Evolutionary conservation across 2,888 invertebrate genomes (phyloP).

Genomic region (Diabrotica balteata): DNA sequence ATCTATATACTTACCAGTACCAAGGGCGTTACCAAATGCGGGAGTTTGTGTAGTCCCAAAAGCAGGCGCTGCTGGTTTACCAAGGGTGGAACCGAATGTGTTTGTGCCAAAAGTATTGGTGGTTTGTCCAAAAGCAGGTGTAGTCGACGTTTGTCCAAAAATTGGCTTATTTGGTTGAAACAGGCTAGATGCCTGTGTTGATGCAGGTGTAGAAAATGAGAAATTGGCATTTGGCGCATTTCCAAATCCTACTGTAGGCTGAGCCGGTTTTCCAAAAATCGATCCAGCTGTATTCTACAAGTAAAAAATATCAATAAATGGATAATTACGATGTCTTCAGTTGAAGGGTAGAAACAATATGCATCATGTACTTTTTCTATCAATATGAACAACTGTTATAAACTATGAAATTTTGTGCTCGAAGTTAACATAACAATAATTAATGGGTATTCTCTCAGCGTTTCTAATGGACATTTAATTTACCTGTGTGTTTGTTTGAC

Average conservation of each 20-base stretch:
- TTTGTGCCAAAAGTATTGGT: conserved; percentile 40
- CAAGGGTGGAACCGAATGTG: conserved; percentile 48
- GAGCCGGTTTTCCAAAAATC: conserved; percentile 60
- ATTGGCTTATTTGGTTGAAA: conserved; percentile 51
- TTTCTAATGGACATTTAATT: not conserved
- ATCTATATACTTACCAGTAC: conserved; percentile 26
- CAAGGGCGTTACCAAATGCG: conserved; percentile 41
- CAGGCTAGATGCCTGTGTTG: conserved; percentile 45
- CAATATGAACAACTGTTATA: too few relatives aligned
- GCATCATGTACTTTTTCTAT: too few relatives aligned
- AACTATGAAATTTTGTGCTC: too few relatives aligned
- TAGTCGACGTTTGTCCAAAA: conserved; percentile 46
- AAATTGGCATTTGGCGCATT: conserved; percentile 56
- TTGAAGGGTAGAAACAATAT: too few relatives aligned
- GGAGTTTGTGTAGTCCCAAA: conserved; percentile 45
- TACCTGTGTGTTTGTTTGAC: conserved; percentile 49
- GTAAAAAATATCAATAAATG: not conserved
- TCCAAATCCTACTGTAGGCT: conserved; percentile 59
- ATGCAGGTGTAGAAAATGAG: conserved; percentile 45
- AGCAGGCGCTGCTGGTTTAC: conserved; percentile 54
- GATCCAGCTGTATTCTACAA: conserved; percentile 51
- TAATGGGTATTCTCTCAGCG: too few relatives aligned
- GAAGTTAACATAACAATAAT: too few relatives aligned
- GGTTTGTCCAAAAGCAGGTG: conserved; percentile 39
- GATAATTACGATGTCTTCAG: too few relatives aligned